These are phyloP conservation scores for Pipa parva DNA, from an alignment of 2,113 vertebrate species.

Conservation along the genomic window DNA sequence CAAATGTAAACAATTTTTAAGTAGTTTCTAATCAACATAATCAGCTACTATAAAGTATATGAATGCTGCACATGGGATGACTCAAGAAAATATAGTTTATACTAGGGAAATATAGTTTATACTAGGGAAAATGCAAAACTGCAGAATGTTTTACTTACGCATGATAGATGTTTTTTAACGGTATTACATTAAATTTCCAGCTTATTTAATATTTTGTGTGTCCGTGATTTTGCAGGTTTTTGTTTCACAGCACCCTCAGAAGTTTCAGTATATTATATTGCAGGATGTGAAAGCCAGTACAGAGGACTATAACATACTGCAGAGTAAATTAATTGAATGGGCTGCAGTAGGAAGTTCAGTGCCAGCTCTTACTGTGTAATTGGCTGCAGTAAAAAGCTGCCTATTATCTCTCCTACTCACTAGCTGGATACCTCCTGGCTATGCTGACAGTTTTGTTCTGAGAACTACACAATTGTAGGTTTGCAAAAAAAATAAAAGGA, in stretches of 20 bases:
- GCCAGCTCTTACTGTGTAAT: constrained; percentile 1
- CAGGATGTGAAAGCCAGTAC: background rate
- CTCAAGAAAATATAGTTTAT: too few species aligned
- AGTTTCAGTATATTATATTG: constrained; percentile 5
- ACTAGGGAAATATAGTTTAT: too few species aligned
- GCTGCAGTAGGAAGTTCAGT: constrained; percentile 10
- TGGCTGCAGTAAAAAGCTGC: constrained; percentile 10
- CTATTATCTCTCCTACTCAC: background rate
- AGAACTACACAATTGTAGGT: background rate
- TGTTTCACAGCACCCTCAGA: constrained; percentile 1
- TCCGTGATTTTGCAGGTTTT: constrained; percentile 1
- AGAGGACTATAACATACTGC: constrained; percentile 15
- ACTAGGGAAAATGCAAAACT: background rate
- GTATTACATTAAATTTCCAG: background rate
- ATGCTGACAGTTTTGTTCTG: background rate
- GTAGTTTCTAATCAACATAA: too few species aligned
- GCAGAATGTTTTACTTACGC: background rate
- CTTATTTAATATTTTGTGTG: background rate
- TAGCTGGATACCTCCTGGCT: background rate
- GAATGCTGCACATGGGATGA: too few species aligned
- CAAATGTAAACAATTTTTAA: too few species aligned
- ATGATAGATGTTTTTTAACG: too few species aligned
- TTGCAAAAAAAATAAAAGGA: background rate
- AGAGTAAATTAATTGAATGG: constrained; percentile 29
- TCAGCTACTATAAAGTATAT: too few species aligned